Evolutionary conservation across 2,797 vertebrate species (phyloP), one percentile per base, ranked within the genome.

Genomic region (Hylomyscus alleni): DNA sequence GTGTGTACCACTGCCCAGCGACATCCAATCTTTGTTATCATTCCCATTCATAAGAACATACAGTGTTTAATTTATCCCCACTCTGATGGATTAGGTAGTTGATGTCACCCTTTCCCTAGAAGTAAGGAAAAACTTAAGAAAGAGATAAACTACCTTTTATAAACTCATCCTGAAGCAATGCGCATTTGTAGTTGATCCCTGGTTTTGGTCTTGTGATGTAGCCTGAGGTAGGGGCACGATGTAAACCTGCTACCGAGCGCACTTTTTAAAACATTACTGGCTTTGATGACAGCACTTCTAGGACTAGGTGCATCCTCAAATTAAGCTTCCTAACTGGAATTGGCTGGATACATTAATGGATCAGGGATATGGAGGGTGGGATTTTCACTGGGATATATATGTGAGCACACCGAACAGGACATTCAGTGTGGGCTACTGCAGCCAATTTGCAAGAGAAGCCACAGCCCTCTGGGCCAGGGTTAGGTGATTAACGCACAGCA

Each of bases 51-150:
- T 50, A 92, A 62, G 60, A 87, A 89, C 13, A 85, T 75, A n/a
- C 82, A 93, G 62, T 91, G 67, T 67, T 97, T 92, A 95, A 47
- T 96, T 95, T 69, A 80, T 94, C 97, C 95, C 78, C 60, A 96
- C 20, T 75, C 1, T 85, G 85, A 22, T 80, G 37, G n/a, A 44
- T 87, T 94, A n/a, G 75, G 22, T 69, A 69, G 8, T 91, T 62
- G 86, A 91, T 58, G 12, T 19, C 88, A 54, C 20, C 78, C 62
- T 50, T 95, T 84, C 44, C 52, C 34, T 84, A 47, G 52, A 90
- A 87, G 87, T 82, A 95, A 83, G 50, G 89, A 37, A 88, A 82
- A 40, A 24, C 85, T 91, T 93, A 37, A 95, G 91, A n/a, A 93
- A 60, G 92, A 77, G 50, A n/a, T 31, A 22, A 81, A n/a, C 94